Evolutionary conservation across 2,797 vertebrate species (phyloP), one percentile per base, ranked within the genome.

Genomic region (Aeoliscus strigatus): DNA sequence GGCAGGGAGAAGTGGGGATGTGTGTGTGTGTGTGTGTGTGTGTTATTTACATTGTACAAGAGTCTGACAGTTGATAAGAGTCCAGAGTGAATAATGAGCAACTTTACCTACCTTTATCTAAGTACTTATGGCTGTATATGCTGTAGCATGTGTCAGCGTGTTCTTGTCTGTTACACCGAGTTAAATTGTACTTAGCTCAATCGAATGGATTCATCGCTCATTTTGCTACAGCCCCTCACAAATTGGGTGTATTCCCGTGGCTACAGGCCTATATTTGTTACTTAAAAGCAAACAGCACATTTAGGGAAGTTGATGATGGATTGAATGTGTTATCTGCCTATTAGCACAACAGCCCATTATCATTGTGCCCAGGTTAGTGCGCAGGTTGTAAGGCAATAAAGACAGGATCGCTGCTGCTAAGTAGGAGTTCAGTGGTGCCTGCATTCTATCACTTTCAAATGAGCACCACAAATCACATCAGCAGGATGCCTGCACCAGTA

Each of bases 291-390:
- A 56, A 60, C 60, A 69, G n/a, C 52, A 36, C 44, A 65, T 69
- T 48, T 59, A 21, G 50, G 56, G 40, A 60, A 52, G 60, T 63
- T 37, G 60, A 62, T 84, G 86, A 88, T 79, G 75, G 79, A 86
- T 86, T 73, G 76, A 61, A 75, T 60, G 80, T 81, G 84, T 87
- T 88, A 86, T 87, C 76, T 82, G 81, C 77, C 71, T 83, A 83
- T 87, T 86, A 85, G 82, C 81, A 76, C 82, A 82, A 85, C 83
- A 82, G 74, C 66, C 80, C 73, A 77, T 84, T 87, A 83, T 76
- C 80, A 87, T 63, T 71, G 75, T 77, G 76, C 55, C 73, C 48
- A 79, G 75, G 79, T 84, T 83, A 78, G 67, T 11, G 64, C 15
- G 45, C 54, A 60, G 51, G 75, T 74, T 76, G 70, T 79, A 79